Base-by-base conservation (phyloP, 2,113 vertebrate species). In the Rhineura floridana region DNA sequence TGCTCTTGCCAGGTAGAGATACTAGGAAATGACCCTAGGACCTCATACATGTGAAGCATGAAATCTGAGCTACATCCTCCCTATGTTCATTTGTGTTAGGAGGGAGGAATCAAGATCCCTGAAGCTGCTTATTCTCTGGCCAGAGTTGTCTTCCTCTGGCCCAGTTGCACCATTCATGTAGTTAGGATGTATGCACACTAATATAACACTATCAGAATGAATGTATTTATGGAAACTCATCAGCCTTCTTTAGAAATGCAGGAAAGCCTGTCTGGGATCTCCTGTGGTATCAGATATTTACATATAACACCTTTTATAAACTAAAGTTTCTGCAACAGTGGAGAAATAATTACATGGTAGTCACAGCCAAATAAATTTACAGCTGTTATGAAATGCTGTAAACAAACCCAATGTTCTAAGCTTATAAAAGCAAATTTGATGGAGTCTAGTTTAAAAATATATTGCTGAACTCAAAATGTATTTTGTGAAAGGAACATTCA, bases 341-440 rank as follows among this genome's bases (percentile, higher is more conserved):
- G 88, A 90, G 90, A 89, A 46, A 93, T 93, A 79, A 94, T 93
- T 91, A 85, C 44, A 88, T 0, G 91, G 81, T 73, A 90, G 44
- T 80, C 28, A 82, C 12, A 90, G 76, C 76, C 89, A 95, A 91
- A 63, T 33, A 94, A 93, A 92, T 90, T 73, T 88, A 76, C 81
- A 90, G 50, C 81, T 91, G 88, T 93, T 96, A 95, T 91, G 85
- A 89, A 94, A 76, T 55, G 75, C 17, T 12, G 84, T 67, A 0
- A 93, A 80, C 55, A 91, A 89, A 1, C 1, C 50, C n/a, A 86
- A 88, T 42, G 92, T 84, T 92, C 89, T 88, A 91, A 89, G 82
- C 25, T 78, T 19, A 87, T 90, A 89, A 44, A 88, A 84, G 83
- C 83, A 84, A 55, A 36, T 17, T 85, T 89, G 30, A 69, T 86